phyloP scores from a whole-genome alignment of 1,140 invertebrate species.

The Tyrophagus putrescentiae region DNA sequence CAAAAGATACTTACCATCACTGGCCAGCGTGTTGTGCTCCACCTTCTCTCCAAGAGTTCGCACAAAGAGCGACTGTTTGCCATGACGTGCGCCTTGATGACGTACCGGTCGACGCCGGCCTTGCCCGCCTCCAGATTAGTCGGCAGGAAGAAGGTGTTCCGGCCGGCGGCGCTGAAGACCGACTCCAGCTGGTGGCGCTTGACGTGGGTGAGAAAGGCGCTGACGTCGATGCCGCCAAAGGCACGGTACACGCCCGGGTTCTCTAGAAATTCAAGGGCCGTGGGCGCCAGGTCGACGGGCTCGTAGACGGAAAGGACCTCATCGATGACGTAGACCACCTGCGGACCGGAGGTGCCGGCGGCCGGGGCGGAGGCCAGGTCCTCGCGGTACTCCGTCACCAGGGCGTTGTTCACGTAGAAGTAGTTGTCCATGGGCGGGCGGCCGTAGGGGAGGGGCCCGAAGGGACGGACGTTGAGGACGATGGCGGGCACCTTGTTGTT shows the following conservation, averaged over 20 bases:
- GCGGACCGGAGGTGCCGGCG: conserved; percentile 16
- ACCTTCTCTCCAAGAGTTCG: conserved; percentile 46
- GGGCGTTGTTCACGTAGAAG: conserved; percentile 25
- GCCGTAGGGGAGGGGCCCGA: background rate
- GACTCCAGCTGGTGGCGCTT: conserved; percentile 50
- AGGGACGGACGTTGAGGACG: background rate
- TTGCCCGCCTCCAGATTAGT: conserved; percentile 33
- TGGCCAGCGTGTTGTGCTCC: conserved; percentile 14
- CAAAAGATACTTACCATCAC: background rate
- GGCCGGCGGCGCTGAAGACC: conserved; percentile 55
- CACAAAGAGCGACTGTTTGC: conserved; percentile 67
- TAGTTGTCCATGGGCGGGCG: background rate
- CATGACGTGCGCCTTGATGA: conserved; percentile 79
- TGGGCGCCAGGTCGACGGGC: conserved; percentile 11
- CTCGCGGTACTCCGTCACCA: conserved; percentile 18
- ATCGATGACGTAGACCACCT: conserved; percentile 26
- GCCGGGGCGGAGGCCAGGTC: background rate
- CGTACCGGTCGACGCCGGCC: conserved; percentile 40
- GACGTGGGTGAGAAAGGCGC: conserved; percentile 48
- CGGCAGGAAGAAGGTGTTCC: conserved; percentile 72
- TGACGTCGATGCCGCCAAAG: background rate
- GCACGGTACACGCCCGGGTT: conserved; percentile 20
- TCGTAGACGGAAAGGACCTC: conserved; percentile 23
- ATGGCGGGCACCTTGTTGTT: background rate
- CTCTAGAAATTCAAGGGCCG: conserved; percentile 18